Base-by-base conservation (phyloP, 2,888 invertebrate species). In the Abrostola triplasia region DNA sequence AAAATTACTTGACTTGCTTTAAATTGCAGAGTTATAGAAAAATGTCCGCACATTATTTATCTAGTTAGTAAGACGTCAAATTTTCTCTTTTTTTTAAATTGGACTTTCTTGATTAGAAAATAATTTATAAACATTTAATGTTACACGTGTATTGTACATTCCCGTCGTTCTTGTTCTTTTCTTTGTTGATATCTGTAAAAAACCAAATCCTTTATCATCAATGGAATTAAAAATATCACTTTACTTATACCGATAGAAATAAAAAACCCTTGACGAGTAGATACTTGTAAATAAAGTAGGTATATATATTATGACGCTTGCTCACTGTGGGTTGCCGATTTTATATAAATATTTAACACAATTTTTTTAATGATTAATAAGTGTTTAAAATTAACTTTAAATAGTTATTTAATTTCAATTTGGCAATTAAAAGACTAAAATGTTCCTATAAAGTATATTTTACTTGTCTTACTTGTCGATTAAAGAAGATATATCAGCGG, bases 121-220 rank as follows among this genome's bases (percentile, higher is more conserved):
- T 67, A 62, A 42, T 57, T 82, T 77, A 68, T 65, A 78, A 77
- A 73, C 73, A 80, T 76, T 80, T 79, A 81, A 76, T 86, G 88
- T 95, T 95, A 96, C 88, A 97, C 97, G 86, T 97, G 97, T 87
- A 97, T 97, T 73, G 96, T 96, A 89, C 96, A 97, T 89, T 97
- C 97, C 87, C 96, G 96, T 70, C 96, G 95, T 85, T 97, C 97
- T 86, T 96, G 96, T 85, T 97, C 96, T 89, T 96, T 96, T 82
- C 96, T 95, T 88, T 96, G 96, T 82, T 96, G 96, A 87, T 96
- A 97, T 88, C 97, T 97, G 92, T 44, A 70, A 55, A 58, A 54
- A 37, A 55, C 53, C 0, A 56, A 36, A 57, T 44, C 56, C 40
- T 36, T 12, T 37, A 47, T 11, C 11, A 9, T 8, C n/a, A 49